phyloP scores from a whole-genome alignment of 1,140 invertebrate species.

The Chironomus tepperi region DNA sequence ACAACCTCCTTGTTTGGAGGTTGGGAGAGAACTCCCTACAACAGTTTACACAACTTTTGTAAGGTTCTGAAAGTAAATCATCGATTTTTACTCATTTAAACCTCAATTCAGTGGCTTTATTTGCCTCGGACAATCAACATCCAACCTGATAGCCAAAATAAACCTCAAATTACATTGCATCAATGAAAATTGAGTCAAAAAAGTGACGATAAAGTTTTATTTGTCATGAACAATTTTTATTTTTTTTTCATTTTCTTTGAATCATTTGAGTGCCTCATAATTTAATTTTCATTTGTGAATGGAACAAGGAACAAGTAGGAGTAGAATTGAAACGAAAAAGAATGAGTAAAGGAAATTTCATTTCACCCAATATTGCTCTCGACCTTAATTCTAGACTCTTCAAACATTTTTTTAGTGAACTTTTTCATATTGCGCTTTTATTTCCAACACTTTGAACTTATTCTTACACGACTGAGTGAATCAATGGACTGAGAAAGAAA shows the following conservation, averaged over 20 bases:
- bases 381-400: not conserved
- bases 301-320: not conserved
- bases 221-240: conserved; percentile 10
- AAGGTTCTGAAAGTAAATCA: no score
- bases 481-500: no score
- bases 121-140: no score
- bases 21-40: no score
- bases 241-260: not conserved
- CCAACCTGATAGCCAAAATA: no score
- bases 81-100: no score
- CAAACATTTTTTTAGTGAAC: not conserved
- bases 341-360: not conserved
- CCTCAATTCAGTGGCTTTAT: no score
- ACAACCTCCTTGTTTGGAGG: no score
- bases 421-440: not conserved
- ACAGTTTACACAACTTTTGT: no score
- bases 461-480: no score
- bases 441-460: no score
- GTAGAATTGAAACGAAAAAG: not conserved
- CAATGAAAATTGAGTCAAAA: not conserved
- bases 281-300: conserved; percentile 21
- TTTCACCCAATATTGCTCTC: conserved; percentile 7
- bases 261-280: conserved; percentile 18
- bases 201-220: conserved; percentile 20
- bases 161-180: no score